Percentiles rank a stretch among this genome's conserved stretches.
Conservation (phyloP, 2,113 vertebrate species). For the Narcine bancroftii region DNA sequence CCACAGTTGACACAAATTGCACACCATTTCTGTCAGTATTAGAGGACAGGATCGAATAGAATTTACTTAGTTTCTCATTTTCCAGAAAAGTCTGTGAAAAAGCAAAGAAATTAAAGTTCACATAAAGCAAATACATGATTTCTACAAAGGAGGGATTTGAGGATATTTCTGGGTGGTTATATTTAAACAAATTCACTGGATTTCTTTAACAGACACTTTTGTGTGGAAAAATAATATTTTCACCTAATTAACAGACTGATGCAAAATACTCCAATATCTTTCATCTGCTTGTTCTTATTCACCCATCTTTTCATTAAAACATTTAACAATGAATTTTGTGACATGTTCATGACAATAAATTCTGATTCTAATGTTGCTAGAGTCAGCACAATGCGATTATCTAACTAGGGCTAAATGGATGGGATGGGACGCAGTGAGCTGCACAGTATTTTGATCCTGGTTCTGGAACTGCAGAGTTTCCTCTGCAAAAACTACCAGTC, state of each 20-base stretch:
- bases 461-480: not conserved
- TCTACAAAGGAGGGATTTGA: too few relatives aligned
- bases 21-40: slow-evolving; percentile 55
- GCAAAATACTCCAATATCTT: not conserved
- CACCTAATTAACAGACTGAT: not conserved
- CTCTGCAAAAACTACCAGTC: not conserved
- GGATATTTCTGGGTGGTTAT: not conserved
- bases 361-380: not conserved
- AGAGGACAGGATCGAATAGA: slow-evolving; percentile 61
- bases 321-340: too few relatives aligned
- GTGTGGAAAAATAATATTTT: not conserved
- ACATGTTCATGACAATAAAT: too few relatives aligned
- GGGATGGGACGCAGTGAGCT: not conserved
- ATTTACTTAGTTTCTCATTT: slow-evolving; percentile 52
- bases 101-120: not conserved
- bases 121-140: not conserved
- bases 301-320: not conserved
- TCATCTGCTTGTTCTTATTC: not conserved
- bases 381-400: not conserved
- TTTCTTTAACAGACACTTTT: not conserved
- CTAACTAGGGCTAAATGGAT: too few relatives aligned
- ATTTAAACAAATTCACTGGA: not conserved
- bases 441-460: not conserved
- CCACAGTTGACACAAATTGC: slow-evolving; percentile 63
- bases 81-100: slow-evolving; percentile 39